Conservation (phyloP, 2,797 vertebrate genomes). For the Sebastiscus albofasciatus region DNA sequence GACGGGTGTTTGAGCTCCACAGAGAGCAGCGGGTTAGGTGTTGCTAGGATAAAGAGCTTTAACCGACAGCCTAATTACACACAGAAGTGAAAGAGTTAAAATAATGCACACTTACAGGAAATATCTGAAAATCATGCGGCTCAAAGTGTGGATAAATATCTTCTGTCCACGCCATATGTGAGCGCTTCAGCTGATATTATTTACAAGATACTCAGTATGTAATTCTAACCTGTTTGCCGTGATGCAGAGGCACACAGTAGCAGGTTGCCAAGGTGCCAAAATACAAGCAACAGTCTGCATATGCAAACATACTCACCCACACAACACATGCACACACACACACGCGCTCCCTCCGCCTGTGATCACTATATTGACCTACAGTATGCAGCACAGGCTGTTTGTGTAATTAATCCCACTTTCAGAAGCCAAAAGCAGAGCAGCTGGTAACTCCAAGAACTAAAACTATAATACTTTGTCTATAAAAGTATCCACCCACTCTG, state of each 20-base stretch:
- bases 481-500: constrained; percentile 38
- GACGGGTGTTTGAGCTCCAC: not conserved
- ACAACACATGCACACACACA: not conserved
- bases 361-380: constrained; percentile 45
- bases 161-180: constrained; percentile 44
- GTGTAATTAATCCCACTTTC: constrained; percentile 37
- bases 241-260: constrained; percentile 27
- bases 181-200: constrained; percentile 26
- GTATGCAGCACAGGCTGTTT: constrained; percentile 14
- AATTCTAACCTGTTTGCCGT: constrained; percentile 39
- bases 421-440: constrained; percentile 46
- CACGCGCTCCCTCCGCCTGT: constrained; percentile 21
- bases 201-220: constrained; percentile 23
- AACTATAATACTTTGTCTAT: constrained; percentile 9
- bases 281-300: constrained; percentile 39
- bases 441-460: constrained; percentile 29
- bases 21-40: not conserved
- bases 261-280: constrained; percentile 65
- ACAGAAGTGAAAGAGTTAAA: not conserved
- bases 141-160: constrained; percentile 40
- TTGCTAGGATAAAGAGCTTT: constrained; percentile 16
- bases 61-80: not conserved
- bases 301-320: constrained; percentile 35
- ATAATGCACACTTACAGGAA: constrained; percentile 55
- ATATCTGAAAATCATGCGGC: constrained; percentile 34